These are phyloP conservation scores for Archocentrus centrarchus DNA, from an alignment of 2,113 vertebrate species.

Conservation along the genomic window DNA sequence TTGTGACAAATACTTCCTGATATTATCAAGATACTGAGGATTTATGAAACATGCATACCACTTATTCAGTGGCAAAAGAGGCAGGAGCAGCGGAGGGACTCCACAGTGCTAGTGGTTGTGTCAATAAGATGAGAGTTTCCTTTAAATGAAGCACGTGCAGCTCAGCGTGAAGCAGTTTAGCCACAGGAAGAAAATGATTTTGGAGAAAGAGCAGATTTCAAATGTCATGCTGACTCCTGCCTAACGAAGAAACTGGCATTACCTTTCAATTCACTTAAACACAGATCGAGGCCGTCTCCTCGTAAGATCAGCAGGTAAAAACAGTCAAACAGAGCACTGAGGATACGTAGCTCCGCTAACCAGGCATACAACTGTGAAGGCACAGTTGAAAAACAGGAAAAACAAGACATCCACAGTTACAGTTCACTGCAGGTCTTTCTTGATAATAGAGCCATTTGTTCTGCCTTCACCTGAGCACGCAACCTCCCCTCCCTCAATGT, in stretches of 20 bases:
- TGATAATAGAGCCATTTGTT: constrained; percentile 35
- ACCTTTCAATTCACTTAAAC: neutral
- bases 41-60: constrained; percentile 31
- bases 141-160: neutral
- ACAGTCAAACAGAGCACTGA: constrained; percentile 8
- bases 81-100: neutral
- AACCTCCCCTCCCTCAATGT: neutral
- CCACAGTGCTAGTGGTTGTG: neutral
- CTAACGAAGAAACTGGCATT: constrained; percentile 14
- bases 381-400: constrained; percentile 20
- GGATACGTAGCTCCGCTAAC: constrained; percentile 11
- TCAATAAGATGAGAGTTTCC: constrained; percentile 17
- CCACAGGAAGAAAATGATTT: constrained; percentile 19
- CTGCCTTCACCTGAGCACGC: constrained; percentile 38
- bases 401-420: constrained; percentile 45
- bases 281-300: neutral
- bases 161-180: constrained; percentile 13
- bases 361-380: constrained; percentile 36
- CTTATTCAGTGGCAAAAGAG: constrained; percentile 10
- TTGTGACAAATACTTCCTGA: constrained; percentile 46
- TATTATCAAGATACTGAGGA: constrained; percentile 42
- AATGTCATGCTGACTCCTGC: neutral
- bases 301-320: constrained; percentile 26
- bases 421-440: constrained; percentile 30
- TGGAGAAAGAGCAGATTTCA: constrained; percentile 25